Conservation (phyloP, 2,113 vertebrate species). For the Stegostoma tigrinum region DNA sequence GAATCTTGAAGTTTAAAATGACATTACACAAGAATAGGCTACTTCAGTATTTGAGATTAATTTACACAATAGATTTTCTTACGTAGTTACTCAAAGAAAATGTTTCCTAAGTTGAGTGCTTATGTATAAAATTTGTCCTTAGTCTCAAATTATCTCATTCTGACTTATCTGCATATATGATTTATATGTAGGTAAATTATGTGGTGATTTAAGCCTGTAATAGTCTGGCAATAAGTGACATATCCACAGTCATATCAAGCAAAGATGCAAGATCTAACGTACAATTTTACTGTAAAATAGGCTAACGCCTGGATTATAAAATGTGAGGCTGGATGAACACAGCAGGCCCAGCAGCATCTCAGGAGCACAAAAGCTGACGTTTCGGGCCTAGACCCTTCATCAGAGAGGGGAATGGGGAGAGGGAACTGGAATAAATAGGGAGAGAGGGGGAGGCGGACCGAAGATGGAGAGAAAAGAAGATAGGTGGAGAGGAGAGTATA, state of each 20-base stretch:
- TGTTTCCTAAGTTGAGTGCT: not conserved
- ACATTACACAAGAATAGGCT: not conserved
- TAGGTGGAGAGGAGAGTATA: too few species aligned
- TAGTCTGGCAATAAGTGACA: not conserved
- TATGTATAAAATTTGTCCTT: not conserved
- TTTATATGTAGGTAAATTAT: not conserved
- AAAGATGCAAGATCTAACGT: not conserved
- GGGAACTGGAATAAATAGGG: too few species aligned
- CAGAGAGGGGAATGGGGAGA: too few species aligned
- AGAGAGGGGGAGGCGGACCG: too few species aligned
- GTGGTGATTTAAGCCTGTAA: not conserved
- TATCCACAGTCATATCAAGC: not conserved
- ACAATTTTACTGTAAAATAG: not conserved
- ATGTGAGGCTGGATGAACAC: too few species aligned
- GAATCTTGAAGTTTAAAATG: not conserved
- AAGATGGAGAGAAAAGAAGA: too few species aligned
- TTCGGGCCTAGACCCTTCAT: too few species aligned
- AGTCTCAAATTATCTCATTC: not conserved
- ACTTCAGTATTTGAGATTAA: not conserved
- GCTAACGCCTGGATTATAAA: not conserved
- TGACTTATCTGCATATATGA: not conserved
- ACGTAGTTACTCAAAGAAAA: not conserved
- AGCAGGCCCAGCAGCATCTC: too few species aligned
- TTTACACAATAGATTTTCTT: not conserved
- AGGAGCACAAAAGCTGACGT: too few species aligned